These are phyloP conservation scores for Aspidoscelis tigris DNA, from an alignment of 2,113 vertebrate species.

Conservation along the genomic window DNA sequence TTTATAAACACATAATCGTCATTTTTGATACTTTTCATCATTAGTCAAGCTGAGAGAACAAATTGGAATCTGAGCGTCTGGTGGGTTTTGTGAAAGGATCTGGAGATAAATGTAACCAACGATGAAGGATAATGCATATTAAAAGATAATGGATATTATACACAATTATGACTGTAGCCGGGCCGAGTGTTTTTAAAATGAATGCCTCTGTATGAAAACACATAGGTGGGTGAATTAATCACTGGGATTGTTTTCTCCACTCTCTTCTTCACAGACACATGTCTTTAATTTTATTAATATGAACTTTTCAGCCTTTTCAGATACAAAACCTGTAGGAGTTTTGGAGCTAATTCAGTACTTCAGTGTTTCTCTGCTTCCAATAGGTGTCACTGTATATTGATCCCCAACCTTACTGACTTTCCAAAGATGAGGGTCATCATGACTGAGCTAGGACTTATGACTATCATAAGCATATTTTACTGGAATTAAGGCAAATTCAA, in stretches of 20 bases:
- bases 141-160: slow-evolving; percentile 63
- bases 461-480: too few relatives aligned
- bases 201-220: slow-evolving; percentile 55
- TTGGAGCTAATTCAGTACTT: slow-evolving; percentile 46
- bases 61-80: slow-evolving; percentile 69
- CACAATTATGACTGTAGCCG: slow-evolving; percentile 51
- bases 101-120: slow-evolving; percentile 63
- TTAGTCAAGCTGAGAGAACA: slow-evolving; percentile 76
- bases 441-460: neutral
- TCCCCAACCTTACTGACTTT: neutral
- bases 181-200: slow-evolving; percentile 63
- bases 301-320: slow-evolving; percentile 23
- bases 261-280: slow-evolving; percentile 33
- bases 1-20: slow-evolving; percentile 71
- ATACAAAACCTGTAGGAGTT: slow-evolving; percentile 42
- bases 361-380: slow-evolving; percentile 2
- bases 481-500: too few relatives aligned
- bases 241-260: slow-evolving; percentile 53
- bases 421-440: neutral
- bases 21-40: slow-evolving; percentile 69
- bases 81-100: slow-evolving; percentile 62
- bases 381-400: neutral
- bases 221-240: slow-evolving; percentile 62
- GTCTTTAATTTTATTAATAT: neutral
- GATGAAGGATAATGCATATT: slow-evolving; percentile 69